Conservation (phyloP, 2,113 vertebrate species). For the Corythaixoides concolor region DNA sequence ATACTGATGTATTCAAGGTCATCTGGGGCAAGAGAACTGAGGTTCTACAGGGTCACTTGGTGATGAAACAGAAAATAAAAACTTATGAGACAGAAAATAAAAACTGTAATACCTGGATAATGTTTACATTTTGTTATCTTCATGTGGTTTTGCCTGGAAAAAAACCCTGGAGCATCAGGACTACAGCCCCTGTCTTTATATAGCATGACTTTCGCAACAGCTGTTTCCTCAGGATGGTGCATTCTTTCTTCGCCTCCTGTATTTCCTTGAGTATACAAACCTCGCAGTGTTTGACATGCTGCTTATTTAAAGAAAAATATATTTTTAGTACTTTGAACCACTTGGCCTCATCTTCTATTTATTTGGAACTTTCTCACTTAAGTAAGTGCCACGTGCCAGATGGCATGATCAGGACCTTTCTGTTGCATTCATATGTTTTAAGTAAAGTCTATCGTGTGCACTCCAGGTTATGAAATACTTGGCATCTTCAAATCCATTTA, state of each 20-base stretch:
- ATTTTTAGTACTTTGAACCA: not conserved
- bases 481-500: not conserved
- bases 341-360: not conserved
- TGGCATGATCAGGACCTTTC: not conserved
- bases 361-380: not conserved
- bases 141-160: not conserved
- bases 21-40: not conserved
- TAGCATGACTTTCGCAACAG: not conserved
- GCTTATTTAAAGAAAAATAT: not conserved
- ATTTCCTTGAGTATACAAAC: not conserved
- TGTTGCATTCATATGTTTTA: conserved; percentile 6
- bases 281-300: not conserved
- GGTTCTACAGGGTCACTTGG: accelerated
- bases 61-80: not conserved
- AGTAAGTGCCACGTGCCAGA: not conserved
- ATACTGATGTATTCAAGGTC: not conserved
- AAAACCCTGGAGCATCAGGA: not conserved
- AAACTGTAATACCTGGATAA: not conserved
- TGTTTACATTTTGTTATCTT: not conserved
- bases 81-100: not conserved
- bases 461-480: not conserved
- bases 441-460: not conserved
- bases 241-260: not conserved
- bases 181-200: not conserved
- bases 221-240: not conserved